Evolutionary conservation across 2,113 vertebrate genomes (phyloP).

Genomic region (Pionites leucogaster): DNA sequence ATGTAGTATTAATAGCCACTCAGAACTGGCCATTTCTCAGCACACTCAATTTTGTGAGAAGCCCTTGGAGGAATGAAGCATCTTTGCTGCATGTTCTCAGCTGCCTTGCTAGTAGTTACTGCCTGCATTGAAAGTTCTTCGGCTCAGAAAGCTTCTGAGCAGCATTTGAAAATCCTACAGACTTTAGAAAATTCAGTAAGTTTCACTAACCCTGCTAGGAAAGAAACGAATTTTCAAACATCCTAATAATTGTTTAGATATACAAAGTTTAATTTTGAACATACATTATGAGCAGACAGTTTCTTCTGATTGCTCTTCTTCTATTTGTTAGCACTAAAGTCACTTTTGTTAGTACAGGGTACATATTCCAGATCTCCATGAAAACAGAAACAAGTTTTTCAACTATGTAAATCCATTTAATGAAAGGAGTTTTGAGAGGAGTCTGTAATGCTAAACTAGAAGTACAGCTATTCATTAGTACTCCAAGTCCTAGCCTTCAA

Average conservation of each 20-base stretch:
- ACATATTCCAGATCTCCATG: not conserved
- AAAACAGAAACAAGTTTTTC: not conserved
- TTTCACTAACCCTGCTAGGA: not conserved
- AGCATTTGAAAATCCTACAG: not conserved
- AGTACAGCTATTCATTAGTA: not conserved
- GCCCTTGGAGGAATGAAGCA: not conserved
- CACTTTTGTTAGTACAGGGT: not conserved
- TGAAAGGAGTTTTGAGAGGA: not conserved
- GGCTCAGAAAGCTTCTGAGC: not conserved
- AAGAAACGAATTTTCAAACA: not conserved
- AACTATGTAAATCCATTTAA: not conserved
- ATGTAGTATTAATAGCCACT: not conserved
- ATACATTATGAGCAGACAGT: not conserved
- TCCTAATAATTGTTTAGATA: not conserved
- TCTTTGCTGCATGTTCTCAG: not conserved
- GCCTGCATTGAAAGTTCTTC: fast-evolving
- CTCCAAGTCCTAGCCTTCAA: not conserved
- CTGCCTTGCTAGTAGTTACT: not conserved
- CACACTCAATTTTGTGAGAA: not conserved
- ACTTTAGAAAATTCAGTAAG: not conserved
- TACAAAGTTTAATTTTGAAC: not conserved
- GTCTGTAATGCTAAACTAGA: not conserved
- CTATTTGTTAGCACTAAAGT: not conserved
- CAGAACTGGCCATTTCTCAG: not conserved
- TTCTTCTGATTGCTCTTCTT: not conserved